These are phyloP conservation scores for Thaumetopoea pityocampa DNA, from an alignment of 1,140 invertebrate species.

Conservation along the genomic window DNA sequence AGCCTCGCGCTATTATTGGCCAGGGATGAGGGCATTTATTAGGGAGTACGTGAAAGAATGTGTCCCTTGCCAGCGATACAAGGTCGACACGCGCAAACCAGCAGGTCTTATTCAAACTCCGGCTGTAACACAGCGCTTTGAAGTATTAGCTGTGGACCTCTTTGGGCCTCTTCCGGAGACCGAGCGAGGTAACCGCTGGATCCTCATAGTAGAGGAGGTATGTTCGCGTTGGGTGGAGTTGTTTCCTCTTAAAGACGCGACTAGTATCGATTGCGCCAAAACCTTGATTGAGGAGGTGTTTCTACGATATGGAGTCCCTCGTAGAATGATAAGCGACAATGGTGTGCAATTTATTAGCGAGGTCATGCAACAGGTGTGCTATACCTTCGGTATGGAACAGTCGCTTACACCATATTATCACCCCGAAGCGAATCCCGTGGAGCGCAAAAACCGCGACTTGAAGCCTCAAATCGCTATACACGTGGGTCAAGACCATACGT, in stretches of 20 bases:
- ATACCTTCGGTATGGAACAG: conserved; percentile 38
- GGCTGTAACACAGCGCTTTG: conserved; percentile 18
- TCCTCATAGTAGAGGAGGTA: conserved; percentile 26
- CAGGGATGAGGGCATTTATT: conserved; percentile 14
- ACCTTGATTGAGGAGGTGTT: conserved; percentile 25
- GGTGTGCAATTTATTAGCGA: conserved; percentile 13
- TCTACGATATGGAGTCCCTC: conserved; percentile 20
- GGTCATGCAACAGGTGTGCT: conserved; percentile 44
- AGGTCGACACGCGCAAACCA: conserved; percentile 26
- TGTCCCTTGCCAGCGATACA: conserved; percentile 26
- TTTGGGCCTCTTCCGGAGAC: conserved; percentile 26
- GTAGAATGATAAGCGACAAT: conserved; percentile 6
- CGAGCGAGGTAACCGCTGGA: conserved; percentile 18
- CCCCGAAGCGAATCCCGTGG: conserved; percentile 51
- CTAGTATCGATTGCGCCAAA: conserved; percentile 21
- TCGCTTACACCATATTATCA: conserved; percentile 45
- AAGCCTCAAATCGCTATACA: too few species aligned
- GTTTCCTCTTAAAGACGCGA: conserved; percentile 27
- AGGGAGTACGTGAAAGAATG: conserved; percentile 17
- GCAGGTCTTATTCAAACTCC: conserved; percentile 21
- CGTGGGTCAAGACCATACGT: too few species aligned
- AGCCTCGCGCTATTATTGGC: conserved; percentile 8
- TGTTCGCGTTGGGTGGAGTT: conserved; percentile 27
- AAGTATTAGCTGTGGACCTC: conserved; percentile 29
- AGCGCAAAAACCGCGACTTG: conserved; percentile 49